Evolutionary conservation across 1,140 invertebrate genomes (phyloP).

Genomic region (Penaeus vannamei): DNA sequence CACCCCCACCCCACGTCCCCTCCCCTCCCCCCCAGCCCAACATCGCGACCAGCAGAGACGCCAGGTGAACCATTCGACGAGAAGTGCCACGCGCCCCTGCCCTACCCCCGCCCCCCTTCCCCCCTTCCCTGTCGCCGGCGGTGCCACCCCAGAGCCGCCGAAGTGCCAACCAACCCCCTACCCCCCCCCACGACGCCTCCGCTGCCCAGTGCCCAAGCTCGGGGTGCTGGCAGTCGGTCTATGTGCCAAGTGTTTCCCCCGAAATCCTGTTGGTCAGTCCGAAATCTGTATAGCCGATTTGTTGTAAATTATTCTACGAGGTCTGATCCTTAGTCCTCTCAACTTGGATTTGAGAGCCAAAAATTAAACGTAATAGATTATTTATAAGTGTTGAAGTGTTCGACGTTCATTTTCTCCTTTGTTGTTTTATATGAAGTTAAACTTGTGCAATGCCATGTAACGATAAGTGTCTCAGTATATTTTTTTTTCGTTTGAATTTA

Average conservation of each 20-base stretch:
- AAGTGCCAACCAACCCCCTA: slow-evolving; percentile 30
- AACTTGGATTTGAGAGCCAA: too few species aligned
- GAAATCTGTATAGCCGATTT: neutral
- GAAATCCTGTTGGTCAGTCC: slow-evolving; percentile 10
- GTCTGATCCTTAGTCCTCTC: too few species aligned
- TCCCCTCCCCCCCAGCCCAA: neutral
- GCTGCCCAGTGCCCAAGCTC: neutral
- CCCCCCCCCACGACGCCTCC: neutral
- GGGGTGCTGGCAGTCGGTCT: neutral
- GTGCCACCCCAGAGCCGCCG: neutral
- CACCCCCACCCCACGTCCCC: neutral
- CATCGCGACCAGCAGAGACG: neutral
- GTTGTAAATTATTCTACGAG: slow-evolving; percentile 6
- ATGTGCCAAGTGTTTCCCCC: neutral
- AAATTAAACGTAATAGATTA: neutral
- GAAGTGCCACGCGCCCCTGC: neutral
- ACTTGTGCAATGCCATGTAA: slow-evolving; percentile 46
- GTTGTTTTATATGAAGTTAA: slow-evolving; percentile 32
- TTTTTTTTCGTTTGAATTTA: slow-evolving; percentile 4
- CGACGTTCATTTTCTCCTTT: neutral
- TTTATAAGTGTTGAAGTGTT: slow-evolving; percentile 39
- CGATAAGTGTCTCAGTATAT: slow-evolving; percentile 26
- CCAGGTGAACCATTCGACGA: too few species aligned
- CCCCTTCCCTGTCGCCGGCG: too few species aligned
- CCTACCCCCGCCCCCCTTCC: too few species aligned